Evolutionary conservation across 1,140 invertebrate species (phyloP), one percentile per base, ranked within the genome.

Genomic region (Drosophila repletoides): DNA sequence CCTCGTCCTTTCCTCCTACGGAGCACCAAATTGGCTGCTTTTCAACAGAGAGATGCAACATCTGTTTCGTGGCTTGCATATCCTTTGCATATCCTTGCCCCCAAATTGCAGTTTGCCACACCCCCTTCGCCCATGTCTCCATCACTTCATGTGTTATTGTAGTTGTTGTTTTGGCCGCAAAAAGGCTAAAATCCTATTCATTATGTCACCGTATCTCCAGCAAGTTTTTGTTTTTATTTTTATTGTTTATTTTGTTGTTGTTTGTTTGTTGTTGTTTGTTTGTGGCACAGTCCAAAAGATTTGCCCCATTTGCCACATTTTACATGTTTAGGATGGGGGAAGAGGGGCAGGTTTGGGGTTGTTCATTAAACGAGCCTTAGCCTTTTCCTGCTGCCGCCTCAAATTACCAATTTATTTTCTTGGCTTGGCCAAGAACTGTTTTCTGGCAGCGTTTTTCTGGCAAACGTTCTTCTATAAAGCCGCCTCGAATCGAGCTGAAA

Each of bases 11-110:
- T 9, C 6, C 7, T 41, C 69, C 49, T 61, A 48, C 26, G 51
- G 34, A 36, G 38, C 68, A 51, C 60, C 83, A 89, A 89, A 88
- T 88, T 89, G 87, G 87, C 87, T 89, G 81, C 77, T 88, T 89
- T 84, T 89, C 87, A 89, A 89, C 87, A 84, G 79, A 84, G 79
- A 87, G 71, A 64, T 89, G 87, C 81, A 89, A 89, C 87, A 89
- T 89, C 87, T 89, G 87, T 89, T 88, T 81, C 71, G 66, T 56
- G 63, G 71, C 63, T 59, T 69, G 60, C 69, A 68, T 73, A 81
- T 84, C 79, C 79, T 72, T 86, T 86, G 74, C 79, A 86, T 84
- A 80, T 80, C 75, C 75, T 74, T 74, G 72, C 77, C 79, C 81
- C 65, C 70, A 79, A 83, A 84, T 83, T 83, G 79, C 73, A 83